Percentiles rank a stretch among this genome's conserved stretches.
These are phyloP conservation scores for Bombus ignitus DNA, from an alignment of 1,140 invertebrate species.

Conservation along the genomic window DNA sequence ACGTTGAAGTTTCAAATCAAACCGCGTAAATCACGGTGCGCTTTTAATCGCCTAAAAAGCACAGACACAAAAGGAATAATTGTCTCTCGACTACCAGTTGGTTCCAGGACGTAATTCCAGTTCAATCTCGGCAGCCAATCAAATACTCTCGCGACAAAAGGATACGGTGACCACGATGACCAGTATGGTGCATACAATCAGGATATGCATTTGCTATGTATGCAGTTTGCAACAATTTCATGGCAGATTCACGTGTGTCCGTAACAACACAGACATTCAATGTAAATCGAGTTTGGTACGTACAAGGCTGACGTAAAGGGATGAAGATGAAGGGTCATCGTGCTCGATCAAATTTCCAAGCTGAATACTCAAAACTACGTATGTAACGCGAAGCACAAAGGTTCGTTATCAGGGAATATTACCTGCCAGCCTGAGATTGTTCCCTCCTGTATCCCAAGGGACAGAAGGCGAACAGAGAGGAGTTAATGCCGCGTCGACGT, in stretches of 20 bases:
- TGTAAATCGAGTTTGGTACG: constrained; percentile 51
- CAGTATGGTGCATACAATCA: constrained; percentile 44
- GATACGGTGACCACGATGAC: constrained; percentile 5
- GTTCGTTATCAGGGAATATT: constrained; percentile 60
- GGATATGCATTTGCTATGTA: constrained; percentile 55
- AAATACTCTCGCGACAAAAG: constrained; percentile 58
- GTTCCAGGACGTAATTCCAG: constrained; percentile 46
- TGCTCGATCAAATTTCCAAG: constrained; percentile 60
- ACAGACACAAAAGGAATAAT: not conserved
- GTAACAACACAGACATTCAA: constrained; percentile 22
- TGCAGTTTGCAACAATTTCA: constrained; percentile 55
- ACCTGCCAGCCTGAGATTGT: constrained; percentile 54
- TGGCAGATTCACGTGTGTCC: constrained; percentile 16
- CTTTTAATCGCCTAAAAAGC: constrained; percentile 12
- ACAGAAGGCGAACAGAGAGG: not conserved
- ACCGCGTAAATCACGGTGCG: not conserved
- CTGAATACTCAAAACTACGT: constrained; percentile 59
- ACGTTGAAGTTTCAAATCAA: not conserved
- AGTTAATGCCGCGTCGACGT: constrained; percentile 4
- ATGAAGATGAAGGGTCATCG: constrained; percentile 40
- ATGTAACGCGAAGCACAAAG: constrained; percentile 55
- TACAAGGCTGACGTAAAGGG: constrained; percentile 18
- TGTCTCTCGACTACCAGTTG: not conserved
- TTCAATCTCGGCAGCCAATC: constrained; percentile 58
- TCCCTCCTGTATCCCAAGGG: constrained; percentile 23